Percentiles rank a stretch among this genome's conserved stretches.
Conservation (phyloP, 2,797 vertebrate genomes). For the Sparidentex hasta region DNA sequence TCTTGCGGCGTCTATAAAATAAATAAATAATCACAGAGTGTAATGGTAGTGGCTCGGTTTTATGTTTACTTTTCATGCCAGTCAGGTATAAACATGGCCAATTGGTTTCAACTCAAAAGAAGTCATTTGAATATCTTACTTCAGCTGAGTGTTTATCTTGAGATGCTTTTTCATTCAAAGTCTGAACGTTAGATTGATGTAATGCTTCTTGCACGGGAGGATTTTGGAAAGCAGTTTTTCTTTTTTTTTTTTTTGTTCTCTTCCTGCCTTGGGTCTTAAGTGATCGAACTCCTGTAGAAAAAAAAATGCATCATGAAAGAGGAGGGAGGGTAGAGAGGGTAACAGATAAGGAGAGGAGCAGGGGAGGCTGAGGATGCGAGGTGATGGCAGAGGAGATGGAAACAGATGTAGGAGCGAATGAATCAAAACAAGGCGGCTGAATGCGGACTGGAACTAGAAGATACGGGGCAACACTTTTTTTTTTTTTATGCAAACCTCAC, state of each 20-base stretch:
- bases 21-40: slow-evolving; percentile 43
- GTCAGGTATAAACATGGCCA: neutral
- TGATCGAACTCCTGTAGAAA: slow-evolving; percentile 2
- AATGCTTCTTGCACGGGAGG: neutral
- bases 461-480: neutral
- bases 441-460: slow-evolving; percentile 27
- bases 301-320: slow-evolving; percentile 56
- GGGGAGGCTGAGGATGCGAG: slow-evolving; percentile 36
- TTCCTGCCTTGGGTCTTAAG: slow-evolving; percentile 6
- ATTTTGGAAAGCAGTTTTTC: neutral
- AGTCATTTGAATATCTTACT: slow-evolving; percentile 5
- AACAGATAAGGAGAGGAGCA: slow-evolving; percentile 64
- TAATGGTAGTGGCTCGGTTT: neutral
- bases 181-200: neutral
- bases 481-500: neutral
- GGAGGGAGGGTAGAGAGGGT: slow-evolving; percentile 36
- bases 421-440: slow-evolving; percentile 56
- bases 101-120: neutral
- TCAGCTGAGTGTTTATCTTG: neutral
- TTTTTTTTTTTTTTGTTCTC: slow-evolving; percentile 1
- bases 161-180: neutral
- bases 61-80: slow-evolving; percentile 7
- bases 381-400: slow-evolving; percentile 53
- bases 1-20: slow-evolving; percentile 41
- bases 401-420: slow-evolving; percentile 69